Base-by-base conservation (phyloP, 2,113 vertebrate genomes). In the Dicaeum eximium region DNA sequence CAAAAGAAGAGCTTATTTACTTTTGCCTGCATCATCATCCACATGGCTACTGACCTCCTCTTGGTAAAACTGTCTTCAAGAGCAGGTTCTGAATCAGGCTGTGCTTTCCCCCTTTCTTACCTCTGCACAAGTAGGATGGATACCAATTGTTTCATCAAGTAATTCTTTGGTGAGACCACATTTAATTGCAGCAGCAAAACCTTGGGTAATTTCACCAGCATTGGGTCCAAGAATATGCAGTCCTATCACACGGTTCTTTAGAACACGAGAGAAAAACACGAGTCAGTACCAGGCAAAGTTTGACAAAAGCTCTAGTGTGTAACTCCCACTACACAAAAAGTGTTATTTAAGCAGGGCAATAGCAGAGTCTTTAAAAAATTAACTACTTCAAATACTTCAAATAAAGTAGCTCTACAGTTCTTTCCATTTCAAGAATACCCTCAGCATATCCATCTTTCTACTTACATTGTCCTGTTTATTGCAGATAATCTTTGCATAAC, bases 101-200 rank as follows among this genome's bases (percentile, higher is more conserved):
- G 22, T 67, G 30, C 27, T 27, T 9, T 45, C 7, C 11, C 72
- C 23, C 35, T 38, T 74, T 27, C 93, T 71, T 95, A 99, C 99
- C 99, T 99, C 99, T 72, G 98, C 99, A 85, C 99, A 99, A 9
- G 99, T 99, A 23, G 99, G 99, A 91, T 99, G 99, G 79, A 99
- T 99, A 51, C 99, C 99, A 50, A 99, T 99, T 28, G 99, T 99
- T 93, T 92, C 87, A 95, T 99, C 98, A 50, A 99, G 98, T 77
- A 98, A 97, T 47, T 98, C 98, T 78, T 99, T 99, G 14, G 99
- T 99, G 69, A 98, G 96, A 2, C 99, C 99, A 91, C 99, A 99
- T 91, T 99, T 99, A 97, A 99, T 99, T 67, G 99, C 99, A 11
- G 93, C 98, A 25, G 98, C 99, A 83, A 98, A 99, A 60, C 99